Percentiles rank a stretch among this genome's conserved stretches.
These are phyloP conservation scores for Galagoides demidoff DNA, from an alignment of 2,797 vertebrate species.

Conservation along the genomic window DNA sequence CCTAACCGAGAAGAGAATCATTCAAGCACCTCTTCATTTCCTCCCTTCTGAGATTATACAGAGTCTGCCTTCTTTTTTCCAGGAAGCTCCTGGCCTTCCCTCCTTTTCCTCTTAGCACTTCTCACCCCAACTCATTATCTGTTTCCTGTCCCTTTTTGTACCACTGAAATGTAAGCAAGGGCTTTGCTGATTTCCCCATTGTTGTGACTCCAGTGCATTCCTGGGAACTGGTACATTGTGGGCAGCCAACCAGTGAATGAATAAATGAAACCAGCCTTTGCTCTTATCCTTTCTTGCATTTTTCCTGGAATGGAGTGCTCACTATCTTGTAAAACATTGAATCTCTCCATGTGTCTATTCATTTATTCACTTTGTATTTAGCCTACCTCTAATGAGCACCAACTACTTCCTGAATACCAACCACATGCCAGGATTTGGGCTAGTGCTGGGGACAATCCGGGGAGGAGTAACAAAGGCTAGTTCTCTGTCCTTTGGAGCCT, in stretches of 20 bases:
- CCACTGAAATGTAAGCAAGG: neutral
- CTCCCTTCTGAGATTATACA: neutral
- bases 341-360: too few species aligned
- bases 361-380: neutral
- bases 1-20: too few species aligned
- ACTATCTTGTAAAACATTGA: neutral
- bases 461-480: neutral
- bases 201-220: neutral
- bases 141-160: neutral
- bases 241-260: neutral
- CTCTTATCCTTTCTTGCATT: neutral
- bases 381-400: neutral
- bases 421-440: neutral
- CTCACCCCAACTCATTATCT: neutral
- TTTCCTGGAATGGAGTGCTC: neutral
- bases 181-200: neutral
- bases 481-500: neutral
- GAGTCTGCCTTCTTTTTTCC: neutral
- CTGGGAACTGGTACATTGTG: too few species aligned
- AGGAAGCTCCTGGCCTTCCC: neutral
- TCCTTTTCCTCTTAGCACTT: neutral
- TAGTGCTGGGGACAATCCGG: neutral
- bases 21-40: neutral
- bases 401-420: neutral
- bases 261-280: neutral